phyloP scores from a whole-genome alignment of 2,888 invertebrate species.

The Periphyllus acericola region DNA sequence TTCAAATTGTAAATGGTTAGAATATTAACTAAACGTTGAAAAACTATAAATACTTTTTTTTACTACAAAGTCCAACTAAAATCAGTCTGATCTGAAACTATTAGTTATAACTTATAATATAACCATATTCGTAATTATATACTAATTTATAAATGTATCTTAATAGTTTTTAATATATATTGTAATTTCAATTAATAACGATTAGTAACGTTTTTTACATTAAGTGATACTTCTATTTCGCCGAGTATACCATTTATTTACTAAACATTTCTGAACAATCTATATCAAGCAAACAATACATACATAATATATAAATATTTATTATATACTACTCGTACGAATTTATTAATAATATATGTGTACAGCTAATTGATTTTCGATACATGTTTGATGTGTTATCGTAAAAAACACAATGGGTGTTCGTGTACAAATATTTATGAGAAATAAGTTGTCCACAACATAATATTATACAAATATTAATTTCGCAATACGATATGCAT shows the following conservation, averaged over 20 bases:
- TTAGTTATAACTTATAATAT: neutral
- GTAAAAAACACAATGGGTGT: neutral
- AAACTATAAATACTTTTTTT: neutral
- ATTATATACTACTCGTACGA: too few species aligned
- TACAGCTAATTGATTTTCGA: too few species aligned
- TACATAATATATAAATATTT: too few species aligned
- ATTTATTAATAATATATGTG: too few species aligned
- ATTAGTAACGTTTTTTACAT: neutral
- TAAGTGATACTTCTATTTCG: neutral
- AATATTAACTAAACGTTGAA: neutral
- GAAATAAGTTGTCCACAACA: neutral
- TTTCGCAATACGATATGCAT: neutral
- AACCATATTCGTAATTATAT: neutral
- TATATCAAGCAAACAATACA: too few species aligned
- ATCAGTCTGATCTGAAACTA: neutral
- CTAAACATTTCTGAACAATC: too few species aligned
- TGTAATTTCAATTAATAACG: neutral
- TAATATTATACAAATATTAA: neutral
- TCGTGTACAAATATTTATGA: neutral
- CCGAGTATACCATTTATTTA: neutral
- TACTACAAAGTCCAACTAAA: neutral
- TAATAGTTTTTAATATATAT: neutral
- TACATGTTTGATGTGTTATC: neutral
- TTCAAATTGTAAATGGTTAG: neutral
- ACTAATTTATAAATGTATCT: neutral